Percentiles rank a stretch among this genome's conserved stretches.
These are phyloP conservation scores for Neostethus bicornis DNA, from an alignment of 2,797 vertebrate genomes.

Conservation along the genomic window DNA sequence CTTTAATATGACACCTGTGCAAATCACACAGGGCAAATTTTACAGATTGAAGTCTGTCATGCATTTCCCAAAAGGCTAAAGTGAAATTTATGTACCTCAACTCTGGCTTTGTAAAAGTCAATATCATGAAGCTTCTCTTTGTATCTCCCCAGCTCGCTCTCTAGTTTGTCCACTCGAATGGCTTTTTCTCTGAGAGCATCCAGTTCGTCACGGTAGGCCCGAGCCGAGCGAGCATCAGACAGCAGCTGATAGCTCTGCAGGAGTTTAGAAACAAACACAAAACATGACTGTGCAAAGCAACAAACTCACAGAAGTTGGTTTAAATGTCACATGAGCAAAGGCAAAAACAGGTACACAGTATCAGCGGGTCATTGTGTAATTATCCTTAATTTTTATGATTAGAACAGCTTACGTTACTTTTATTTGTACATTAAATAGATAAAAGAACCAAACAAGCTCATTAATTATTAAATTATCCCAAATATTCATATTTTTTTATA, in stretches of 20 bases:
- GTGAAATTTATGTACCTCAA: slow-evolving; percentile 84
- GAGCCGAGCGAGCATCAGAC: slow-evolving; percentile 91
- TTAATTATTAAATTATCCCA: slow-evolving; percentile 5
- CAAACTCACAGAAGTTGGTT: background rate
- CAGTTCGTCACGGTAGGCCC: slow-evolving; percentile 94
- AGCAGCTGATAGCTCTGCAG: slow-evolving; percentile 92
- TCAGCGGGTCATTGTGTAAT: slow-evolving; percentile 7
- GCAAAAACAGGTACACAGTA: background rate
- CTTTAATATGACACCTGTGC: no score
- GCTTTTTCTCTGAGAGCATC: slow-evolving; percentile 95
- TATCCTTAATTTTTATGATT: slow-evolving; percentile 9
- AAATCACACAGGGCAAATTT: no score
- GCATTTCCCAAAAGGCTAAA: no score
- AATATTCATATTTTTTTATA: background rate
- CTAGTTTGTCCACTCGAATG: slow-evolving; percentile 94
- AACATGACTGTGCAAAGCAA: slow-evolving; percentile 1
- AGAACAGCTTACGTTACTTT: background rate
- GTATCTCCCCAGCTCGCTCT: slow-evolving; percentile 93
- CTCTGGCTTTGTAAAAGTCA: slow-evolving; percentile 96
- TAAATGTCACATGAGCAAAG: background rate
- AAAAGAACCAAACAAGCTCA: slow-evolving; percentile 9
- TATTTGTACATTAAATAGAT: slow-evolving; percentile 17
- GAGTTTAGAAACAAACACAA: slow-evolving; percentile 6
- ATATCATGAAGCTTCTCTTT: slow-evolving; percentile 97
- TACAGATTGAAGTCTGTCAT: no score